phyloP scores from a whole-genome alignment of 2,797 vertebrate genomes.

The Cephalopachus bancanus region DNA sequence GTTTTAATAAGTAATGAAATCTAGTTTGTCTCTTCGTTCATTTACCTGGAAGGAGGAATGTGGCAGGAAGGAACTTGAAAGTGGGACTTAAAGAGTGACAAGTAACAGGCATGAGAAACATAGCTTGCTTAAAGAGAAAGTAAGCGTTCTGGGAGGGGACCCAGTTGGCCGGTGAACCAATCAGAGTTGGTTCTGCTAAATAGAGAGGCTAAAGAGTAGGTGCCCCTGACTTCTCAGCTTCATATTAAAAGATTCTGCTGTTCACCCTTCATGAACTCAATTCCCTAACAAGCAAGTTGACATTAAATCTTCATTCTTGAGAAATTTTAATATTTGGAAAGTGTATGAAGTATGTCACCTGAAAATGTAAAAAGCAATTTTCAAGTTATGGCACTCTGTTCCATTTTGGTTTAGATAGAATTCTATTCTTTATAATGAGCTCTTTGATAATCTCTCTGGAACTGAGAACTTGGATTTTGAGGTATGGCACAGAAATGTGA shows the following conservation, averaged over 20 bases:
- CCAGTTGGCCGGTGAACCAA: not conserved
- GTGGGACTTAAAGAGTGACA: not conserved
- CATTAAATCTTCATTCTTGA: constrained; percentile 70
- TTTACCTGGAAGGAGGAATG: not conserved
- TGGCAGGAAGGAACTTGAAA: not conserved
- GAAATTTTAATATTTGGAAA: constrained; percentile 67
- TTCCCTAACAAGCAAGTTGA: constrained; percentile 73
- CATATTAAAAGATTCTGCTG: constrained; percentile 58
- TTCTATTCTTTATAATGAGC: constrained; percentile 50
- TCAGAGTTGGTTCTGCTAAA: constrained; percentile 65
- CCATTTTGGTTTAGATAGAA: not conserved
- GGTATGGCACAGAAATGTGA: not conserved
- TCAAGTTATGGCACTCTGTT: not conserved
- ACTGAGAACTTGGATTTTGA: not conserved
- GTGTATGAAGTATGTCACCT: constrained; percentile 22
- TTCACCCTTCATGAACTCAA: constrained; percentile 62
- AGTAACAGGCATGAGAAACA: not conserved
- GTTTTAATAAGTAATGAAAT: not conserved
- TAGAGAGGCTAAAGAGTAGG: not conserved
- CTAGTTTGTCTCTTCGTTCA: not conserved
- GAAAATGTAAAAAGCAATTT: not conserved
- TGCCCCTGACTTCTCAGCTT: constrained; percentile 41
- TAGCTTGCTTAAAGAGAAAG: not conserved
- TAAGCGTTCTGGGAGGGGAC: not conserved
- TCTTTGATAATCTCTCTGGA: not conserved